Base-by-base conservation (phyloP, 1,140 invertebrate species). In the Sarcophaga bullata region DNA sequence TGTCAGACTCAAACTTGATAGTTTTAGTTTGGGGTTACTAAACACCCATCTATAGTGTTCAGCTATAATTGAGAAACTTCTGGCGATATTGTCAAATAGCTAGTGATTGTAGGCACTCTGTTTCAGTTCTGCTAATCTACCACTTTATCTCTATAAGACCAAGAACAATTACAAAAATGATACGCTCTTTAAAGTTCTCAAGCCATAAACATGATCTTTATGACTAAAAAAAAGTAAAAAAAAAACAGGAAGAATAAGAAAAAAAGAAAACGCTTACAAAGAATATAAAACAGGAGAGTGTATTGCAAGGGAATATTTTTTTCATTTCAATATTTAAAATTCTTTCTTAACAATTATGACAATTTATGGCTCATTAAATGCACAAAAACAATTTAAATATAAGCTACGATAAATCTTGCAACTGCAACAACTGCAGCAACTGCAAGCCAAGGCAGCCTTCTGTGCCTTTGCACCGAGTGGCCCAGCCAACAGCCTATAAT, bases 321-420 rank as follows among this genome's bases (percentile, higher is more conserved):
- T 78, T 78, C 49, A 78, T 78, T 68, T 68, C 19, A 78, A 78
- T 78, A 78, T 78, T 78, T 78, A 78, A 78, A 49, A 78, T 78
- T 78, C 75, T n/a, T 25, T 9, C 19, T 78, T 78, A 78, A 78
- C 75, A 78, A 78, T 78, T 78, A 78, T 78, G 75, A 78, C 75
- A 78, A 78, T 78, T 78, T 78, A 78, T 78, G 75, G 75, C 75
- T 78, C 75, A 78, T 78, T 78, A 78, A 78, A 78, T 78, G 25
- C 75, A 78, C 75, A 68, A 68, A 68, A 68, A 68, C 62, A 78
- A 78, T 78, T 78, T 78, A 78, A 78, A 78, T 78, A 78, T 48
- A 52, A 49, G 25, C 48, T 50, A 11, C 49, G n/a, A 78, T 78
- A 78, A 78, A 78, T 78, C 75, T 78, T 78, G 62, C n/a, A 68